Evolutionary conservation across 2,888 invertebrate species (phyloP).

Genomic region (Drosophila dives): DNA sequence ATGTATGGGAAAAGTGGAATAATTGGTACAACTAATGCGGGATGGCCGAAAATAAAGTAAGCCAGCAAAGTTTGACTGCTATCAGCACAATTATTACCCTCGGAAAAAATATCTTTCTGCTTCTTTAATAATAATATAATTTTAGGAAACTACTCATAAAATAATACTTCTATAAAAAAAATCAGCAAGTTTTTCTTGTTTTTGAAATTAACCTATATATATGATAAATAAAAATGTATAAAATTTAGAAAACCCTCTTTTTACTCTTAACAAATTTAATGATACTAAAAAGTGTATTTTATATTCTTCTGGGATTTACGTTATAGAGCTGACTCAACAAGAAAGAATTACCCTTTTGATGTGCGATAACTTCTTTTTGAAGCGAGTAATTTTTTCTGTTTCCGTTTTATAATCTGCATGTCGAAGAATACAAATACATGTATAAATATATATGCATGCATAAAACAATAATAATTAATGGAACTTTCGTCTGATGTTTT

Average conservation of each 20-base stretch:
- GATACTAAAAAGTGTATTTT: not conserved
- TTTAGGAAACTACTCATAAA: not conserved
- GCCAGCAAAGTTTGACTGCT: not conserved
- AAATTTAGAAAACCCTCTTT: too few species aligned
- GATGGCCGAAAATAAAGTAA: slow-evolving; percentile 26
- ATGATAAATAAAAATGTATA: too few species aligned
- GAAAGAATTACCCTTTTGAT: not conserved
- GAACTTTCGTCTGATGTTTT: too few species aligned
- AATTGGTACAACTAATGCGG: slow-evolving; percentile 36
- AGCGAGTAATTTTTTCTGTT: not conserved
- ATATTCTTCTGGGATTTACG: not conserved
- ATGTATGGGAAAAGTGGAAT: not conserved
- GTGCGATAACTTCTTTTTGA: not conserved
- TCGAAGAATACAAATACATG: not conserved
- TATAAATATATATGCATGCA: not conserved
- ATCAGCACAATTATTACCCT: not conserved
- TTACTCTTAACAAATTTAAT: not conserved
- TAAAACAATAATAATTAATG: not conserved
- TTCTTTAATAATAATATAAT: not conserved
- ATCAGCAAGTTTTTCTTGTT: not conserved
- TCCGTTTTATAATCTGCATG: not conserved
- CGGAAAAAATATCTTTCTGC: not conserved
- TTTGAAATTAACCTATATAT: too few species aligned
- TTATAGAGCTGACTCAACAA: not conserved
- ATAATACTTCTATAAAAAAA: not conserved